Evolutionary conservation across 2,797 vertebrate genomes (phyloP).

Genomic region (Thripadectes ignobilis): DNA sequence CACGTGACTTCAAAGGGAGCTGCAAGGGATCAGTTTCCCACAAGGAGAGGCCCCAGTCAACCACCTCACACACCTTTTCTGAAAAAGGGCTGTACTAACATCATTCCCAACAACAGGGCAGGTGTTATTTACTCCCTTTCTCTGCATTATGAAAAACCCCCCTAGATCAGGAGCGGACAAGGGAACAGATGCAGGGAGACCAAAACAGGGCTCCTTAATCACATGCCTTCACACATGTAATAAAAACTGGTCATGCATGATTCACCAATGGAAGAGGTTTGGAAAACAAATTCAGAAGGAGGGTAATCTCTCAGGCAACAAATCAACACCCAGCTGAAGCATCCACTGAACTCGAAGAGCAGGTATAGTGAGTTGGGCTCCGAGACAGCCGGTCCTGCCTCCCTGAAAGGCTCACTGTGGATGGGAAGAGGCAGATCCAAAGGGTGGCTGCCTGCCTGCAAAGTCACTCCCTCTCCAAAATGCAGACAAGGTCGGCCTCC

Average conservation of each 20-base stretch:
- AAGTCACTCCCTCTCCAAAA: background rate
- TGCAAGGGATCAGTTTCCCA: background rate
- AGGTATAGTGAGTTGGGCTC: slow-evolving; percentile 64
- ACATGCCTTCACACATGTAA: slow-evolving; percentile 19
- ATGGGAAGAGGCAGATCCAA: slow-evolving; percentile 32
- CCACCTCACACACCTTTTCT: background rate
- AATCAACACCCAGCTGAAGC: slow-evolving; percentile 74
- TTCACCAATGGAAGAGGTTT: slow-evolving; percentile 70
- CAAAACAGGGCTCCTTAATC: slow-evolving; percentile 29
- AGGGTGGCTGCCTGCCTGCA: background rate
- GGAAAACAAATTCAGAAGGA: slow-evolving; percentile 62
- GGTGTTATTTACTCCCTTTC: background rate
- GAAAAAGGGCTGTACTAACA: background rate
- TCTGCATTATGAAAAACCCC: background rate
- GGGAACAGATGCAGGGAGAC: background rate
- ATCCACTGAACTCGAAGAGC: slow-evolving; percentile 74
- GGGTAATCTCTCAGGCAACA: slow-evolving; percentile 65
- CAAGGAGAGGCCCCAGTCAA: slow-evolving; percentile 24
- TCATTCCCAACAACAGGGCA: background rate
- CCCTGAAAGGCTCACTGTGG: slow-evolving; percentile 1
- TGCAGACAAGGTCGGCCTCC: background rate
- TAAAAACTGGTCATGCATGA: slow-evolving; percentile 70
- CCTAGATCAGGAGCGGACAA: fast-evolving
- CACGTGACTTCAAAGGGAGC: slow-evolving; percentile 16
- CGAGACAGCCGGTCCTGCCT: slow-evolving; percentile 7